Evolutionary conservation across 2,888 invertebrate genomes (phyloP).

Genomic region (Ochropacha duplaris): DNA sequence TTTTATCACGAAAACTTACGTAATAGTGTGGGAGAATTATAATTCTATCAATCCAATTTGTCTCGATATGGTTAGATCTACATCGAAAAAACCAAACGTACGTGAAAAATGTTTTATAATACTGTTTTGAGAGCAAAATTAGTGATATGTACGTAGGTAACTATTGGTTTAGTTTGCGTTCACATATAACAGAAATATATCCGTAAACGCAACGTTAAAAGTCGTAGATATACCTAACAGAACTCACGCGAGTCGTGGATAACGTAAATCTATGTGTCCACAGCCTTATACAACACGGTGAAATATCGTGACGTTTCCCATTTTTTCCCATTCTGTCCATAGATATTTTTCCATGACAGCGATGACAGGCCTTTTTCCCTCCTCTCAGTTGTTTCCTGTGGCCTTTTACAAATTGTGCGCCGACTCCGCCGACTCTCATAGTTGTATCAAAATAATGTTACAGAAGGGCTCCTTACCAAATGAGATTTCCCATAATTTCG

Average conservation of each 20-base stretch:
- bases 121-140: no score
- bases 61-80: no score
- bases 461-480: slow-evolving; percentile 67
- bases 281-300: slow-evolving; percentile 44
- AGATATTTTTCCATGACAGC: slow-evolving; percentile 70
- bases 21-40: no score
- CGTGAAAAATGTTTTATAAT: no score
- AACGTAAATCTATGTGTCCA: slow-evolving; percentile 21
- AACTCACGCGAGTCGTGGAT: slow-evolving; percentile 8
- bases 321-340: slow-evolving; percentile 63
- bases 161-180: no score
- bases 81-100: no score
- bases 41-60: no score
- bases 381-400: slow-evolving; percentile 69
- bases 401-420: slow-evolving; percentile 73
- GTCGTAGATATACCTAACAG: background rate
- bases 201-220: no score
- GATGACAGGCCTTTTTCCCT: slow-evolving; percentile 77
- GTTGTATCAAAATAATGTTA: slow-evolving; percentile 66
- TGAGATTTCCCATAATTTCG: slow-evolving; percentile 75
- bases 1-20: background rate
- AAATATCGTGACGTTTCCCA: slow-evolving; percentile 72
- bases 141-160: no score
- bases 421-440: slow-evolving; percentile 67
- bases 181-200: no score